Base-by-base conservation (phyloP, 2,113 vertebrate genomes). In the Perca fluviatilis region DNA sequence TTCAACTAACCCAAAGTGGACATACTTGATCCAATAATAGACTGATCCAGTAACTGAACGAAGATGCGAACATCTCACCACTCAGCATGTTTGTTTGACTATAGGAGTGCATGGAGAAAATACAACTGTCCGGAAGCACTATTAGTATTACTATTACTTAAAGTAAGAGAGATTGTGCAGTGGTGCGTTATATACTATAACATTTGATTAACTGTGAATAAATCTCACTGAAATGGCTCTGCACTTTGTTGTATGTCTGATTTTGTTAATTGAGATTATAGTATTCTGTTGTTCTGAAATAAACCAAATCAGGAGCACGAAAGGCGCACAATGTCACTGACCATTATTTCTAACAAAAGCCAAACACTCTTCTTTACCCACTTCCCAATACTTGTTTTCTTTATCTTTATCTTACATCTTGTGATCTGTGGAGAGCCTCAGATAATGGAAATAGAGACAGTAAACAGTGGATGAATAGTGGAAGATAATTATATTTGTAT, bases 201-300 rank as follows among this genome's bases (percentile, higher is more conserved):
- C 14, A 77, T 83, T 67, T 72, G 66, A 82, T 77, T 72, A 79
- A 79, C 36, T 60, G 25, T 53, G n/a, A 74, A 76, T 82, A 77
- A 82, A 82, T 69, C 47, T 87, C 83, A 84, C 25, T 76, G 23
- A 69, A 66, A 75, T 58, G 33, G 19, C 62, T 72, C 74, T 77
- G 53, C 60, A n/a, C 57, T 57, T 73, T 73, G 67, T 65, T 54
- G 43, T 6, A 49, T 49, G 8, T 60, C 67, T 63, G 46, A 80
- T 73, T 43, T 73, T 47, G 46, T 87, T 58, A 62, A 40, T 61
- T 72, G 47, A 69, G 15, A 67, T 46, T 30, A 21, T 2, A 27
- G 33, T 43, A 54, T 5, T 54, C 14, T 50, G 10, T 23, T 70
- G 25, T 15, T 73, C 23, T 60, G 43, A 67, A 67, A 70, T 63